Evolutionary conservation across 2,888 invertebrate genomes (phyloP).

Genomic region (Eueremaeus valkanovi): DNA sequence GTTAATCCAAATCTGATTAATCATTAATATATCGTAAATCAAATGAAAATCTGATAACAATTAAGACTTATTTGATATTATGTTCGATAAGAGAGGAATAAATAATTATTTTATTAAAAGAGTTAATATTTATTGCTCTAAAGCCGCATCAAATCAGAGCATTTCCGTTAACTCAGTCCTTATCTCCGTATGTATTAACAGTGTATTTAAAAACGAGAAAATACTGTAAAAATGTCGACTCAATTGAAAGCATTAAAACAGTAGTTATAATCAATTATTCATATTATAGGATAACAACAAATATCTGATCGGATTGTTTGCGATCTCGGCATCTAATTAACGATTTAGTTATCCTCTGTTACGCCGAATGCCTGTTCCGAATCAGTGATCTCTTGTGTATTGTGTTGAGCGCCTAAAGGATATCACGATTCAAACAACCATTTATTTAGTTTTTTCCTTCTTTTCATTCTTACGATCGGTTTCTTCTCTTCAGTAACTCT

Average conservation of each 20-base stretch:
- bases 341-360: not conserved
- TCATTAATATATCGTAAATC: not conserved
- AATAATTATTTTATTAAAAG: not conserved
- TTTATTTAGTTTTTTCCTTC: constrained; percentile 23
- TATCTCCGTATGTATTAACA: too few relatives aligned
- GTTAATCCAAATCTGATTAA: not conserved
- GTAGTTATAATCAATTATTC: not conserved
- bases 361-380: not conserved
- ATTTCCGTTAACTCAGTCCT: not conserved
- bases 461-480: not conserved
- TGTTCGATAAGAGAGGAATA: not conserved
- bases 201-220: too few relatives aligned
- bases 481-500: constrained; percentile 25
- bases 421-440: constrained; percentile 22
- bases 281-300: constrained; percentile 20
- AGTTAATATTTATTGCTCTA: not conserved
- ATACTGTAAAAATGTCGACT: not conserved
- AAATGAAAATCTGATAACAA: not conserved
- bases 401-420: constrained; percentile 19
- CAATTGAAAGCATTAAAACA: not conserved
- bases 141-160: not conserved
- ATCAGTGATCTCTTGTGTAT: constrained; percentile 15
- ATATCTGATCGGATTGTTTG: constrained; percentile 14
- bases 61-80: not conserved
- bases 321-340: constrained; percentile 13